Conservation (phyloP, 1,140 invertebrate genomes). For the Drosophila carrolli region DNA sequence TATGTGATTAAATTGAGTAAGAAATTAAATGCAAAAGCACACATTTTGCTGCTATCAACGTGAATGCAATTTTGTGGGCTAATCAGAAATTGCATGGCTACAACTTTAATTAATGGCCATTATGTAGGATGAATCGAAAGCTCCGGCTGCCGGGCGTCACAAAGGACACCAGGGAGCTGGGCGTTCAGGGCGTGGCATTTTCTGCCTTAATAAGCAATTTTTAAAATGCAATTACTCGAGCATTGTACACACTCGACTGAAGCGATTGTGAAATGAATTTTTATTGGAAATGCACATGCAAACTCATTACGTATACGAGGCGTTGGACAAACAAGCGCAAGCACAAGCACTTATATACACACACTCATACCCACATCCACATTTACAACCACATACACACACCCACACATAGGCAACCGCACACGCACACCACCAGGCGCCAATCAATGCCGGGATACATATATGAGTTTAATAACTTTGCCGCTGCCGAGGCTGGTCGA, state of each 20-base stretch:
- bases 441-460: constrained; percentile 60
- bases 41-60: constrained; percentile 15
- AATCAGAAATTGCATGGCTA: constrained; percentile 72
- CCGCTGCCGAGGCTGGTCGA: constrained; percentile 13
- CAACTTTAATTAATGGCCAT: constrained; percentile 75
- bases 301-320: constrained; percentile 72
- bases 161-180: constrained; percentile 7
- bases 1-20: constrained; percentile 57
- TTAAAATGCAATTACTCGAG: constrained; percentile 80
- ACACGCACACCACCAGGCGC: constrained; percentile 47
- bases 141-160: constrained; percentile 47
- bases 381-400: background rate
- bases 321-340: constrained; percentile 62
- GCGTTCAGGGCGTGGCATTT: constrained; percentile 9
- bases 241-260: constrained; percentile 50
- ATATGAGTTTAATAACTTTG: constrained; percentile 77
- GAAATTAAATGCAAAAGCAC: constrained; percentile 58
- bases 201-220: constrained; percentile 82
- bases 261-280: constrained; percentile 67
- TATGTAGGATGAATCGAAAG: constrained; percentile 50
- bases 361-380: background rate
- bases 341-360: constrained; percentile 15
- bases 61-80: constrained; percentile 27
- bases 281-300: constrained; percentile 74
- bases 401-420: background rate